Percentiles rank a stretch among this genome's conserved stretches.
phyloP scores from a whole-genome alignment of 2,888 invertebrate genomes.

The Pardosa pseudoannulata region DNA sequence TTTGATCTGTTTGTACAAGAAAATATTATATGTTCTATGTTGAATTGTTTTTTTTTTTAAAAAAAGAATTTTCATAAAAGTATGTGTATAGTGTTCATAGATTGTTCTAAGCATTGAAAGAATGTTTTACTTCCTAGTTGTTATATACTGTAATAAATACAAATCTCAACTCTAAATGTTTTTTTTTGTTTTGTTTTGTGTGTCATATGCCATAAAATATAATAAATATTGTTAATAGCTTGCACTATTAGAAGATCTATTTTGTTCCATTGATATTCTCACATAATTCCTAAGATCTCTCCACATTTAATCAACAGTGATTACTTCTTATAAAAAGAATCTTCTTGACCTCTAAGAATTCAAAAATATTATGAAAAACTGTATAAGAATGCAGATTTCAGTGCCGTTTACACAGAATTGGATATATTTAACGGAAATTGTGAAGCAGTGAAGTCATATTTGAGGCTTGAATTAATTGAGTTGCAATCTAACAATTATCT shows the following conservation, averaged over 20 bases:
- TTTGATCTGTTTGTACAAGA: conserved; percentile 72
- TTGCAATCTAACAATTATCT: no score
- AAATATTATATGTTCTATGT: conserved; percentile 72
- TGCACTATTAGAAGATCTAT: background rate
- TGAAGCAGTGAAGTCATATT: no score
- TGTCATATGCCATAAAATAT: conserved; percentile 19
- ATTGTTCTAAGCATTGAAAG: conserved; percentile 68
- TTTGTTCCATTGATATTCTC: background rate
- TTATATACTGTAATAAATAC: conserved; percentile 71
- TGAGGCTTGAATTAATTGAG: no score
- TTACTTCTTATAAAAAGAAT: no score
- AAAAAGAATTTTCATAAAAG: conserved; percentile 71
- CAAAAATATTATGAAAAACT: no score
- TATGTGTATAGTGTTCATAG: conserved; percentile 72
- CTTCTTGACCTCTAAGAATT: no score
- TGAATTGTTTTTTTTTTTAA: conserved; percentile 61
- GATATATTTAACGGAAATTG: no score
- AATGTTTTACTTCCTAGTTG: conserved; percentile 69
- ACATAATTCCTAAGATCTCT: no score
- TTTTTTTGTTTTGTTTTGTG: conserved; percentile 3
- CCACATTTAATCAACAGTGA: no score
- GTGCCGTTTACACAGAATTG: no score
- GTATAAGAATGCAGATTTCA: no score
- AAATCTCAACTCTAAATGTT: conserved; percentile 62
- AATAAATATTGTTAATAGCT: conserved; percentile 19